A percentile compares a stretch with the other conserved stretches of the same genome.
Conservation (phyloP, 2,888 invertebrate genomes). For the Callimorpha dominula region DNA sequence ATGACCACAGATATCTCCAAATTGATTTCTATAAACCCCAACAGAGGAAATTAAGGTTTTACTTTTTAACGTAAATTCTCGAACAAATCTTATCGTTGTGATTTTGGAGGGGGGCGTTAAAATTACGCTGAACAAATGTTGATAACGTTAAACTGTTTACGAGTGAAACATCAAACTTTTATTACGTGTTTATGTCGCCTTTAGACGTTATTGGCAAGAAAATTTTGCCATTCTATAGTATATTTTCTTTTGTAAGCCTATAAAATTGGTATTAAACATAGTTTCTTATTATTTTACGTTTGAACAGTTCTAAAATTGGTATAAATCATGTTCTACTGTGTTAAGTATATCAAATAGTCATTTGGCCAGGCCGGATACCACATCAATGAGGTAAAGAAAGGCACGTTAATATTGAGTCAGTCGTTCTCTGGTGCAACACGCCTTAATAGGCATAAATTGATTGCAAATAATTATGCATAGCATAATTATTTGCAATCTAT, state of each 20-base stretch:
- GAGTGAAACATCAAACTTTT: conserved; percentile 57
- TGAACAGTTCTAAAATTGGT: too few relatives aligned
- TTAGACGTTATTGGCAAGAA: conserved; percentile 34
- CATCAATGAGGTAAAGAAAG: too few relatives aligned
- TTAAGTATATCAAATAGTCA: too few relatives aligned
- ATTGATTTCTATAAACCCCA: neutral
- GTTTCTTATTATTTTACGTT: too few relatives aligned
- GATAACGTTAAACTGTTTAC: conserved; percentile 44
- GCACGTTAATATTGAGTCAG: too few relatives aligned
- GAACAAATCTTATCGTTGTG: conserved; percentile 4
- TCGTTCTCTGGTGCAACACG: too few relatives aligned
- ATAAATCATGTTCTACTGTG: too few relatives aligned
- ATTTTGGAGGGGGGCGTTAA: conserved; percentile 23
- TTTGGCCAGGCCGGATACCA: too few relatives aligned
- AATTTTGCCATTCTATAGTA: conserved; percentile 11
- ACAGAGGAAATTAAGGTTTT: neutral
- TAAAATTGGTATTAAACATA: neutral
- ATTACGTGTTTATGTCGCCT: conserved; percentile 59
- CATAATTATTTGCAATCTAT: too few relatives aligned
- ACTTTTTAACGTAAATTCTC: neutral
- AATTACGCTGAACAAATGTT: conserved; percentile 38
- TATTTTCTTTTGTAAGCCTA: neutral
- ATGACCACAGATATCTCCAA: neutral
- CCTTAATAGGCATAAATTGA: too few relatives aligned
- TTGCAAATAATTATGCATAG: too few relatives aligned